Base-by-base conservation (phyloP, 2,797 vertebrate genomes). In the Artibeus lituratus region DNA sequence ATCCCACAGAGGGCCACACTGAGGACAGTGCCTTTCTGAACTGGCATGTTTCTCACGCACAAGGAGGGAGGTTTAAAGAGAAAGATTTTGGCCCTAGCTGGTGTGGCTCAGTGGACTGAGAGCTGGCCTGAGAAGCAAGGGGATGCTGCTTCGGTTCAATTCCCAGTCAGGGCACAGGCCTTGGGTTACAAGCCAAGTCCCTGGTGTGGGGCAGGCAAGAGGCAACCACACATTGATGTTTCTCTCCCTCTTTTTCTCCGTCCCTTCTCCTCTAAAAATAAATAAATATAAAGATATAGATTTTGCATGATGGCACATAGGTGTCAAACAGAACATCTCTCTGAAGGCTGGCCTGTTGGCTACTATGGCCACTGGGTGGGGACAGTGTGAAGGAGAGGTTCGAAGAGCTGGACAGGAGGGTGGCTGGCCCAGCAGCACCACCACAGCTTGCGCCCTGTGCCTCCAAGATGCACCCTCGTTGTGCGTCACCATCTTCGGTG, bases 381-480 rank as follows among this genome's bases (percentile, higher is more conserved):
- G 39, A 67, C 65, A 0, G n/a, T 10, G 29, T 32, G 49, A 29
- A 70, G n/a, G n/a, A n/a, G n/a, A n/a, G n/a, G n/a, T n/a, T n/a
- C n/a, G n/a, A n/a, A n/a, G 57, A 29, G 32, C 26, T 7, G 1
- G 15, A 35, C 10, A 3, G 16, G 1, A 29, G 16, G 10, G 19
- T 19, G 65, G n/a, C n/a, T 69, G 65, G 12, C 37, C 42, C 10
- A 21, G 22, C 0, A 15, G 53, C 1, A 4, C 21, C 49, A 24
- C 3, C 1, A 21, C n/a, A 69, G 65, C 0, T 65, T 49, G 49
- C 8, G 2, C 2, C 32, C 0, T 10, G 7, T 0, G 16, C 39
- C 62, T 22, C 57, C 44, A 1, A 12, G 53, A n/a, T n/a, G n/a
- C n/a, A n/a, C 8, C 0, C 0, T 1, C 4, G 0, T 88, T 12